Evolutionary conservation across 2,797 vertebrate species (phyloP).

Genomic region (Rhabdophis nuchalis): DNA sequence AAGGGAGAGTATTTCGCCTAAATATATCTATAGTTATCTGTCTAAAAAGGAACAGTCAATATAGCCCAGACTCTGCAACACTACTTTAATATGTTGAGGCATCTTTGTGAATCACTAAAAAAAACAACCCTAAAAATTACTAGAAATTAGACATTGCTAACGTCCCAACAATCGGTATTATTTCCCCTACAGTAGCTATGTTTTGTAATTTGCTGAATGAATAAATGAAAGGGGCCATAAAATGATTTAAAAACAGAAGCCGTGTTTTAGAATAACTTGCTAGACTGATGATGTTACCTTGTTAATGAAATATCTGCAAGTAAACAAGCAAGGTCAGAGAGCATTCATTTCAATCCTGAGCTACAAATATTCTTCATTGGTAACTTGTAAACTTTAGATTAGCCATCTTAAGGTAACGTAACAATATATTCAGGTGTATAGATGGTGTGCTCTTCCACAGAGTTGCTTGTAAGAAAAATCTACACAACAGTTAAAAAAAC

Average conservation of each 20-base stretch:
- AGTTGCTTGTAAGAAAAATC: not conserved
- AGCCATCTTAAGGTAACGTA: not conserved
- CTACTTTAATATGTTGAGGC: not conserved
- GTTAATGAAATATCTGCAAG: too few species aligned
- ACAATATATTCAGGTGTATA: not conserved
- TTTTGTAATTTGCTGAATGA: not conserved
- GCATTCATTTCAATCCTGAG: too few species aligned
- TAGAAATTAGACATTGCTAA: not conserved
- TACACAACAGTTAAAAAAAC: not conserved
- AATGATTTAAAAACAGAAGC: not conserved
- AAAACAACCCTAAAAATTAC: not conserved
- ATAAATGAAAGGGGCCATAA: not conserved
- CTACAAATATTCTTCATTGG: too few species aligned
- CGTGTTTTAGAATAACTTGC: not conserved
- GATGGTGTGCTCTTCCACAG: not conserved
- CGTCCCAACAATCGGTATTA: not conserved
- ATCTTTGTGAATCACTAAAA: not conserved
- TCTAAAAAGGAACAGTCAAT: not conserved
- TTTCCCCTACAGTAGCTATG: not conserved
- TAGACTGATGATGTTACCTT: too few species aligned
- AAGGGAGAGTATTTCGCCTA: too few species aligned
- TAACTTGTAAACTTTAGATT: not conserved
- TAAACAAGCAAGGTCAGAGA: too few species aligned
- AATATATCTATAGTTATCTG: not conserved
- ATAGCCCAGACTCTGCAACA: not conserved